Percentiles rank a stretch among this genome's conserved stretches.
phyloP scores from a whole-genome alignment of 35 echinoderm and acorn worm genomes.

The Diadema setosum region DNA sequence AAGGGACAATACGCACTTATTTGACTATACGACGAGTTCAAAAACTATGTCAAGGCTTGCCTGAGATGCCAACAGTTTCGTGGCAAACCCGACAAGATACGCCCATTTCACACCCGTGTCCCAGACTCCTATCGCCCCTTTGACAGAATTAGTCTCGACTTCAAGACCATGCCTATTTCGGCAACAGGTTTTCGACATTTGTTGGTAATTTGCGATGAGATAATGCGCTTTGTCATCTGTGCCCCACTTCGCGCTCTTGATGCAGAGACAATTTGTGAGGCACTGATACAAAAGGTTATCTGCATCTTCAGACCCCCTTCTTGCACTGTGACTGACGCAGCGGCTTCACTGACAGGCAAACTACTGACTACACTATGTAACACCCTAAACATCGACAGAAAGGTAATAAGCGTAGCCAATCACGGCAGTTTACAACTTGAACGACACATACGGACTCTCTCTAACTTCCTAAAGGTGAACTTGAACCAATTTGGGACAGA shows the following conservation, averaged over 20 bases:
- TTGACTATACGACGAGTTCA: constrained; percentile 20
- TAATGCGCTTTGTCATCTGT: too few species aligned
- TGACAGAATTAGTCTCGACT: constrained; percentile 34
- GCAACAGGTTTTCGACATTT: constrained; percentile 39
- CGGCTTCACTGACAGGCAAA: constrained; percentile 13
- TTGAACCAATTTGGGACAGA: constrained; percentile 35
- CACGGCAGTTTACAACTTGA: constrained; percentile 21
- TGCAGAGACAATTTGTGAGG: too few species aligned
- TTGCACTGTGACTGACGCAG: constrained; percentile 11
- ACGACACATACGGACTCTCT: constrained; percentile 42
- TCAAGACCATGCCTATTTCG: constrained; percentile 38
- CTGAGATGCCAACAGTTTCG: constrained; percentile 40
- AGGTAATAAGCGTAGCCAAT: constrained; percentile 11
- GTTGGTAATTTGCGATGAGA: constrained; percentile 15
- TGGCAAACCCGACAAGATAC: constrained; percentile 16
- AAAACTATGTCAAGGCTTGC: constrained; percentile 37
- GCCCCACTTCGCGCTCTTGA: too few species aligned
- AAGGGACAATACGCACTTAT: constrained; percentile 48
- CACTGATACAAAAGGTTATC: too few species aligned
- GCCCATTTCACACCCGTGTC: constrained; percentile 12
- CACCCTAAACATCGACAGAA: constrained; percentile 1
- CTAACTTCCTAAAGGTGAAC: constrained; percentile 33
- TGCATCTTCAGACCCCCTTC: not conserved
- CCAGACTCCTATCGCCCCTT: constrained; percentile 49
- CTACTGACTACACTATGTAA: not conserved